A percentile compares a stretch with the other conserved stretches of the same genome.
Evolutionary conservation across 2,113 vertebrate genomes (phyloP).

Genomic region (Pterocles gutturalis): DNA sequence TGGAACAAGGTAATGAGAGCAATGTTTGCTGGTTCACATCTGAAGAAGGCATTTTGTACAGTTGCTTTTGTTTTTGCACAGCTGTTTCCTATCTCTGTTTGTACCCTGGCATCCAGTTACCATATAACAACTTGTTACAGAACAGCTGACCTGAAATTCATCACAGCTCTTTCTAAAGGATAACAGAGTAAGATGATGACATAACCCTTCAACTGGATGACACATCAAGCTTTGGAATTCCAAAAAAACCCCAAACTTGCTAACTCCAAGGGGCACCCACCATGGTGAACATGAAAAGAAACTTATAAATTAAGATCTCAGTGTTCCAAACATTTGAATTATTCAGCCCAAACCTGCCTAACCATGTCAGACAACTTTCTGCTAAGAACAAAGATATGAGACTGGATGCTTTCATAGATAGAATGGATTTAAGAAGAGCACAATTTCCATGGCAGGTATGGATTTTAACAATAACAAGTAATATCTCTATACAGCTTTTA

Average conservation of each 20-base stretch:
- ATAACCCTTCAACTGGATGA: background rate
- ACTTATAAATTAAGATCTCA: background rate
- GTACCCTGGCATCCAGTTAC: background rate
- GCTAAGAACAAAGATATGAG: background rate
- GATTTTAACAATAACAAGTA: background rate
- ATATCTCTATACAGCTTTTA: background rate
- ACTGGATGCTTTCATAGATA: background rate
- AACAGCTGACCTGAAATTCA: conserved; percentile 1
- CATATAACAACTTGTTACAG: background rate
- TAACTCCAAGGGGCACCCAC: background rate
- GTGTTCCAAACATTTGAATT: background rate
- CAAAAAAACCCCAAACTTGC: background rate
- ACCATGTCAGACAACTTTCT: background rate
- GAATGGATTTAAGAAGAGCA: background rate
- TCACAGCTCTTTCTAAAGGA: background rate
- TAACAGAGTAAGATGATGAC: background rate
- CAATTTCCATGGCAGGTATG: background rate
- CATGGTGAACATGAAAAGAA: background rate
- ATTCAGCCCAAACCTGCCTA: background rate
- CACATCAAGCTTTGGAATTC: background rate
- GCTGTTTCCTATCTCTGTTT: background rate
- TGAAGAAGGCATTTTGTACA: background rate
- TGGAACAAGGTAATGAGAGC: background rate
- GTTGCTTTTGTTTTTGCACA: background rate
- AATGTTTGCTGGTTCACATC: background rate